A percentile compares a stretch with the other conserved stretches of the same genome.
phyloP scores from a whole-genome alignment of 2,888 invertebrate genomes.

The Aleiodes alternator region DNA sequence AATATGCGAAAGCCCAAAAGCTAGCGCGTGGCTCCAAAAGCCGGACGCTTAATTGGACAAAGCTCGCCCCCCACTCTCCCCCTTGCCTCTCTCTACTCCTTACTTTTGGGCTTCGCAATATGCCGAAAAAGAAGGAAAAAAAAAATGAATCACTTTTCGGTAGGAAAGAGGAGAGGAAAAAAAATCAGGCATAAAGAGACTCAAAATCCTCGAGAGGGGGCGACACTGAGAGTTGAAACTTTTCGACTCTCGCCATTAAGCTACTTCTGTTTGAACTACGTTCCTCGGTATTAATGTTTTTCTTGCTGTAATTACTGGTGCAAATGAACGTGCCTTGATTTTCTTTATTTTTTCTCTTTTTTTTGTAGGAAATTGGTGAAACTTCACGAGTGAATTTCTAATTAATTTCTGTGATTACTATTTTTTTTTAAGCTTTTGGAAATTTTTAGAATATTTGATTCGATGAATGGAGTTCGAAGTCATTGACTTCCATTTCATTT shows the following conservation, averaged over 20 bases:
- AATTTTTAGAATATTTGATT: too few species aligned
- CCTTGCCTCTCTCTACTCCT: conserved; percentile 30
- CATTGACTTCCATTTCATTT: too few species aligned
- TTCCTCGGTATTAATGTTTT: conserved; percentile 73
- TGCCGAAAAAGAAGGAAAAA: conserved; percentile 63
- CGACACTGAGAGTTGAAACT: conserved; percentile 62
- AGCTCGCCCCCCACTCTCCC: conserved; percentile 61
- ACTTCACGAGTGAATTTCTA: conserved; percentile 57
- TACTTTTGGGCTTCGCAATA: conserved; percentile 69
- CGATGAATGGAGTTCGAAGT: too few species aligned
- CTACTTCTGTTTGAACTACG: conserved; percentile 68
- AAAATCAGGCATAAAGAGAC: conserved; percentile 26
- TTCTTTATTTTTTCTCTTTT: conserved; percentile 53
- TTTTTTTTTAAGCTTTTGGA: too few species aligned
- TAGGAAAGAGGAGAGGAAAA: neutral
- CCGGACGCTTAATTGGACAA: conserved; percentile 75
- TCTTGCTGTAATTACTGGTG: conserved; percentile 52
- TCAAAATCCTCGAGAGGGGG: conserved; percentile 34
- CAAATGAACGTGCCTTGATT: conserved; percentile 11
- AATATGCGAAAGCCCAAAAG: conserved; percentile 69
- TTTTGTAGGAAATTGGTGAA: conserved; percentile 71
- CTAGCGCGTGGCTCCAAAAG: conserved; percentile 67
- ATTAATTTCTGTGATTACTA: too few species aligned
- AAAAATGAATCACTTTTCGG: conserved; percentile 52
- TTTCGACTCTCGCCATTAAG: conserved; percentile 66